Base-by-base conservation (phyloP, 2,797 vertebrate genomes). In the Novumbra hubbsi region DNA sequence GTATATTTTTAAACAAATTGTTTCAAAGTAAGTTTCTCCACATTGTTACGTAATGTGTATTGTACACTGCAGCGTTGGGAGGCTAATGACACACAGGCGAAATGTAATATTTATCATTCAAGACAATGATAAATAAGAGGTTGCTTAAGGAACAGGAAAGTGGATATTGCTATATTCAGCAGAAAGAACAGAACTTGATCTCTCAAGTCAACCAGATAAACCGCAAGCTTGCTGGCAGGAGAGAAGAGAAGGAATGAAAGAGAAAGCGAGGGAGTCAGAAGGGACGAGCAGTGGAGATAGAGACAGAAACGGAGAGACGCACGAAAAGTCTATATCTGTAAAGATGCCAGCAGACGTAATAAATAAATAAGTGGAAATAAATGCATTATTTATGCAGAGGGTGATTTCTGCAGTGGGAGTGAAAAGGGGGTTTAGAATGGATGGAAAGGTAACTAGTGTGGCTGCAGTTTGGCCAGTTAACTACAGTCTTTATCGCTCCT, bases 321-420 rank as follows among this genome's bases (percentile, higher is more conserved):
- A 89, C 83, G 78, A 83, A 77, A 87, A 86, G 75, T 84, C 75
- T 81, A 80, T 77, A 80, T 88, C 78, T 86, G 81, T 86, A 87
- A 89, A 60, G 72, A 89, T 78, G 73, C 82, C 87, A 90, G 88
- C 84, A 86, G 81, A 82, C 80, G 84, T 88, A 86, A 91, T 92
- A 84, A 92, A 91, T 91, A 91, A 89, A 89, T 91, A 90, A 90
- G 85, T 78, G 78, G 85, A 84, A 75, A 72, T 68, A 71, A 66
- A 90, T 92, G 85, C 82, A 86, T 91, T 89, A 92, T 93, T 89
- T 80, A 92, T 91, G 78, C 83, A 45, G 38, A 24, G 55, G 21
- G 21, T 49, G 80, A 88, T 90, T 90, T 87, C 79, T 90, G 84
- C 77, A 77, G 81, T 81, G 73, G 77, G 78, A 78, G 77, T 75